Percentiles rank a stretch among this genome's conserved stretches.
These are phyloP conservation scores for Andrena bucephala DNA, from an alignment of 2,888 invertebrate species.

Conservation along the genomic window DNA sequence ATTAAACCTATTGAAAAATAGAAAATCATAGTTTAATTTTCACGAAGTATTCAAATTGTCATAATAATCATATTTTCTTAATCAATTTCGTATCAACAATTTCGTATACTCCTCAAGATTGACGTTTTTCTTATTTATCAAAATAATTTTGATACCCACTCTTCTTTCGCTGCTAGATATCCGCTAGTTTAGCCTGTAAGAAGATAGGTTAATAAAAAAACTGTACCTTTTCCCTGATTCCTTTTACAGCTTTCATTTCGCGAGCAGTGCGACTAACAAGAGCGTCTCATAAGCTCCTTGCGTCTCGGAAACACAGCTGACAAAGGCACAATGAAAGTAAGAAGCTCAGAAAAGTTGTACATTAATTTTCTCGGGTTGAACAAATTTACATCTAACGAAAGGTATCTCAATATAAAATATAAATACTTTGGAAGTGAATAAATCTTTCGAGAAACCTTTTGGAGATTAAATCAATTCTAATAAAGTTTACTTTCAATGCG, in stretches of 20 bases:
- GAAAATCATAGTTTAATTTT: no score
- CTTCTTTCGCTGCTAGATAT: background rate
- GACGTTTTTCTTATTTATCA: background rate
- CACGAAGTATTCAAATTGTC: no score
- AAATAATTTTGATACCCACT: background rate
- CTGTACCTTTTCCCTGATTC: background rate
- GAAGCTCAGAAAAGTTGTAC: slow-evolving; percentile 4
- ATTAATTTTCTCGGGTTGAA: slow-evolving; percentile 7
- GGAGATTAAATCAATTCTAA: background rate
- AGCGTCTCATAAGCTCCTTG: background rate
- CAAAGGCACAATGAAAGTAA: background rate
- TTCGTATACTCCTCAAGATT: background rate
- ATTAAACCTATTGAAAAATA: no score
- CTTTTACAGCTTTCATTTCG: slow-evolving; percentile 3
- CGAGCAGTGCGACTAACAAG: background rate
- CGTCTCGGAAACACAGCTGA: background rate
- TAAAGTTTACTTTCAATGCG: background rate
- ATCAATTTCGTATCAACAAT: background rate
- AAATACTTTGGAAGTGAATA: background rate
- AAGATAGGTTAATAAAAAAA: background rate
- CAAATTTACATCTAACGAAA: slow-evolving; percentile 4
- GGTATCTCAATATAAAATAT: background rate
- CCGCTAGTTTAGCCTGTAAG: background rate
- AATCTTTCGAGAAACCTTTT: background rate
- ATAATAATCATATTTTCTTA: no score